Conservation (phyloP, 1,140 invertebrate species). For the Cydia amplana region DNA sequence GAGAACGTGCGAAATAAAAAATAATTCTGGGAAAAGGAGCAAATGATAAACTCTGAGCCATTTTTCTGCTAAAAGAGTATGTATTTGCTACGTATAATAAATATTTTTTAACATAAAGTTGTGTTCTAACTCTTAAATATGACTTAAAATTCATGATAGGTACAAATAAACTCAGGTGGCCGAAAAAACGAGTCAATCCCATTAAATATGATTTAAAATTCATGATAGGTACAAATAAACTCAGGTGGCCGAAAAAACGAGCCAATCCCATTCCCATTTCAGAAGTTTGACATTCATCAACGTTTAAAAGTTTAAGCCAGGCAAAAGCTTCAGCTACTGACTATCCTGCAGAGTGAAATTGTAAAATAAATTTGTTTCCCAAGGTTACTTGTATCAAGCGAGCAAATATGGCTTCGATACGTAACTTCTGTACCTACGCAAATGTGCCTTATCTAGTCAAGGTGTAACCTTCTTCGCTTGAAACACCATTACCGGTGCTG, state of each 20-base stretch:
- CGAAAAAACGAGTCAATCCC: background rate
- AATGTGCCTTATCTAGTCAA: background rate
- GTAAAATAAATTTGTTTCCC: conserved; percentile 17
- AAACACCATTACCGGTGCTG: no score
- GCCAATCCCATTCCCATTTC: background rate
- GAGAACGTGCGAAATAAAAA: no score
- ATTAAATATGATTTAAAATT: background rate
- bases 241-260: background rate
- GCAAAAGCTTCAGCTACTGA: background rate
- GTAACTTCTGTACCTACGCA: background rate
- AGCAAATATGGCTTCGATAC: conserved; percentile 12
- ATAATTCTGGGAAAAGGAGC: no score
- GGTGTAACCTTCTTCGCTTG: no score
- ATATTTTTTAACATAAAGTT: background rate
- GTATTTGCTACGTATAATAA: no score
- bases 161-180: background rate
- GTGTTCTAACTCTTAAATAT: no score
- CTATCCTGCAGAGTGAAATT: background rate
- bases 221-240: background rate
- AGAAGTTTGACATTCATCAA: conserved; percentile 3
- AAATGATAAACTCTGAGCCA: no score
- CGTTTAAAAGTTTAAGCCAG: background rate
- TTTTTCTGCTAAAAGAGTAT: no score
- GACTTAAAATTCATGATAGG: background rate
- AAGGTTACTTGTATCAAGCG: background rate